Evolutionary conservation across 2,113 vertebrate genomes (phyloP), one percentile per base, ranked within the genome.

Genomic region (Pycnonotus jocosus): DNA sequence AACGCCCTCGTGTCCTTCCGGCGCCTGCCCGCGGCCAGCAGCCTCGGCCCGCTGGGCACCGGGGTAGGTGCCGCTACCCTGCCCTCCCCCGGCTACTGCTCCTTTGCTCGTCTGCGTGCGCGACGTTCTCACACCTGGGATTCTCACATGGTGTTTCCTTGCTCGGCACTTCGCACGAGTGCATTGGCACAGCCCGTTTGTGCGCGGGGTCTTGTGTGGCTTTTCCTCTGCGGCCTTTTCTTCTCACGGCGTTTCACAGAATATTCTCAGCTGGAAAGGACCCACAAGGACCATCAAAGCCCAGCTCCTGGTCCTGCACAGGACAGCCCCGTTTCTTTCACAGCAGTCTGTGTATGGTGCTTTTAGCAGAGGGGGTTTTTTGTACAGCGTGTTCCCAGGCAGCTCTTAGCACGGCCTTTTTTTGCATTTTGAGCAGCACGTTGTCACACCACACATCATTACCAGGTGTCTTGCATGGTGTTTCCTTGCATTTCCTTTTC

Each of bases 1-100:
- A 99, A 98, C 1, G 99, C 99, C 1, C 96, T 99, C 64, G 98
- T 99, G 81, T 99, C 99, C 81, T 99, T 99, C 93, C 98, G 98
- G 61, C 98, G 98, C 95, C 98, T 99, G 11, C 98, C 98, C 0
- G 97, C 96, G 20, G 96, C 94, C 24, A 95, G 86, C 3, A 91
- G 90, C 69, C 98, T 66, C 4, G 97, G 79, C 56, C 95, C 33
- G 57, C 92, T 13, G 93, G 96, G 85, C 44, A 71, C 83, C 2
- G 98, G 98, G 98, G 99, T 99, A 56, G 7, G 97, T 58, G 53
- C 18, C 6, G 19, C 33, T 2, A 38, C 1, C 4, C 15, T 48
- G 27, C 44, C 28, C 56, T 30, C 18, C 31, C 37, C 31, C 3
- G 21, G 21, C 24, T 1, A 42, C 58, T 22, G 57, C 58, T 31